Conservation (phyloP, 2,888 invertebrate species). For the Spatulosminthurus flaviceps region DNA sequence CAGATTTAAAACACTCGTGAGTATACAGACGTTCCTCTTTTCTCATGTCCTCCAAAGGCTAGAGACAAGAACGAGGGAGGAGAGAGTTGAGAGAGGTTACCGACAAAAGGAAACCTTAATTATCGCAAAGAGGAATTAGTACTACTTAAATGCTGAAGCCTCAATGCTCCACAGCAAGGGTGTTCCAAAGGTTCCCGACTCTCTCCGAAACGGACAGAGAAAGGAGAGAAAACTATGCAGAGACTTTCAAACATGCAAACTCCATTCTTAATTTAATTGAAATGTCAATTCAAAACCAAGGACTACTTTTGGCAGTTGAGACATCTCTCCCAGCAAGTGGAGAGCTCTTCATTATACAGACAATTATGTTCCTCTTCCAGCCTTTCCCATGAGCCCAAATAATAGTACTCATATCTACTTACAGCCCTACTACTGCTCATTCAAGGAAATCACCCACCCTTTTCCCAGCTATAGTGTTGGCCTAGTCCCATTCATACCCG, state of each 20-base stretch:
- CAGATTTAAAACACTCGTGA: slow-evolving; percentile 33
- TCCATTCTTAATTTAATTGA: slow-evolving; percentile 45
- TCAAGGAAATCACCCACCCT: background rate
- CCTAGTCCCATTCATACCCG: background rate
- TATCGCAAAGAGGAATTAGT: slow-evolving; percentile 41
- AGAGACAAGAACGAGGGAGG: background rate
- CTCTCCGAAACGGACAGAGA: too few species aligned
- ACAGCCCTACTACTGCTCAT: too few species aligned
- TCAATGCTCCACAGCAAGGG: slow-evolving; percentile 23
- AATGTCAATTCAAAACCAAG: slow-evolving; percentile 37
- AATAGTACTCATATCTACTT: background rate
- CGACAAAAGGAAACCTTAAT: slow-evolving; percentile 43
- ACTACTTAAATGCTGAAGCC: slow-evolving; percentile 40
- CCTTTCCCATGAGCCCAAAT: too few species aligned
- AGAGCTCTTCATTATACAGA: slow-evolving; percentile 33
- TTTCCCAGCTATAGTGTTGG: background rate
- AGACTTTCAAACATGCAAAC: background rate
- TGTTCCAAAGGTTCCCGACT: background rate
- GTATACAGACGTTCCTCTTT: background rate
- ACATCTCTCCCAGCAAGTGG: background rate
- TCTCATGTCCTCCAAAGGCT: background rate
- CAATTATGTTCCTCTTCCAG: background rate
- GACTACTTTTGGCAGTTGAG: slow-evolving; percentile 30
- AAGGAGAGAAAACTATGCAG: background rate
- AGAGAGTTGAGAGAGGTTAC: slow-evolving; percentile 16